These are phyloP conservation scores for Pogonocichla stellata DNA, from an alignment of 2,113 vertebrate genomes.

Conservation along the genomic window DNA sequence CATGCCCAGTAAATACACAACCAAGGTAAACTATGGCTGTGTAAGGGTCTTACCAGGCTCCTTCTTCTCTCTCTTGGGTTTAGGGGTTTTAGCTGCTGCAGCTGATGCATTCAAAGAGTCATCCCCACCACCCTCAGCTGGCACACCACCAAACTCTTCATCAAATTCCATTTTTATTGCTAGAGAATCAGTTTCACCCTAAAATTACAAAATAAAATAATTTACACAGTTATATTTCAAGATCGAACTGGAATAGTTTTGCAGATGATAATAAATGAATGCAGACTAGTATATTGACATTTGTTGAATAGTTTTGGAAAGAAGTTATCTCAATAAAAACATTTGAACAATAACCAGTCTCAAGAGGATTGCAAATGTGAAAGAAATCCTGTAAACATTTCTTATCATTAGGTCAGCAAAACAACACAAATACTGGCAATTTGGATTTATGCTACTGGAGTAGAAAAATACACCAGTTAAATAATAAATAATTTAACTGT, in stretches of 20 bases:
- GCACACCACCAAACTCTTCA: conserved; percentile 79
- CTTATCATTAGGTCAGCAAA: background rate
- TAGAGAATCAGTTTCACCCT: conserved; percentile 84
- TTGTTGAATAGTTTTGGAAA: background rate
- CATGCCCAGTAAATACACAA: background rate
- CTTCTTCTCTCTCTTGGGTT: conserved; percentile 90
- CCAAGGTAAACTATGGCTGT: background rate
- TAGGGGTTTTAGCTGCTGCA: conserved; percentile 74
- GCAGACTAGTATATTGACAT: background rate
- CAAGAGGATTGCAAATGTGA: background rate
- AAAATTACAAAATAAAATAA: conserved; percentile 30
- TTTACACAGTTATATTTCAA: background rate
- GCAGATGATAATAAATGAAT: background rate
- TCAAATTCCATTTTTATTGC: conserved; percentile 90
- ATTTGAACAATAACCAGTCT: background rate
- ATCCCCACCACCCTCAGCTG: conserved; percentile 80
- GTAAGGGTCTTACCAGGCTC: conserved; percentile 83
- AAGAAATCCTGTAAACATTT: background rate
- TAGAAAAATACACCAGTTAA: background rate
- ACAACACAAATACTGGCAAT: background rate
- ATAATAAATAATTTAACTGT: background rate
- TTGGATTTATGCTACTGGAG: background rate
- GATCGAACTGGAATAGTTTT: background rate
- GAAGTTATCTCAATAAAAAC: background rate
- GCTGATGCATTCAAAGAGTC: conserved; percentile 71